phyloP scores from a whole-genome alignment of 1,140 invertebrate species.

The Drosophila repletoides region DNA sequence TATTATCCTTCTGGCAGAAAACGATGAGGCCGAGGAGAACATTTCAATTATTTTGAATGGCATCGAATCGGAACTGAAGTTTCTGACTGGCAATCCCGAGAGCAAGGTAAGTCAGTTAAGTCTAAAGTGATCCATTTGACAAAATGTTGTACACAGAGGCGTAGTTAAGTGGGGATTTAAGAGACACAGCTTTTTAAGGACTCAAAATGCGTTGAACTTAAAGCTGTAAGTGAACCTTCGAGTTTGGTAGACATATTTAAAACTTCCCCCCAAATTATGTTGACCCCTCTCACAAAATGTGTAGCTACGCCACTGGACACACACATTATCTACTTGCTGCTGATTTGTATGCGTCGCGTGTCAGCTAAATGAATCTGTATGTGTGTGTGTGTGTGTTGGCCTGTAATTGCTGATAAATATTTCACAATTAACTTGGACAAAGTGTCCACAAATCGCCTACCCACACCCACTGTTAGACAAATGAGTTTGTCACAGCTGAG shows the following conservation, averaged over 20 bases:
- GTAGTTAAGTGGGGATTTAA: no score
- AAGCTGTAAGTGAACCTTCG: no score
- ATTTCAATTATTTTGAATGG: slow-evolving; percentile 95
- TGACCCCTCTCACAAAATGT: no score
- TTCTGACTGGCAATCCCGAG: slow-evolving; percentile 84
- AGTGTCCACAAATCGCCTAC: neutral
- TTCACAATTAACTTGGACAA: slow-evolving; percentile 50
- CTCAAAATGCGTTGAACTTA: no score
- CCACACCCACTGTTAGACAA: slow-evolving; percentile 39
- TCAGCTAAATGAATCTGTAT: slow-evolving; percentile 10
- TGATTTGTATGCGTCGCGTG: slow-evolving; percentile 16
- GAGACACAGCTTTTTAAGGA: no score
- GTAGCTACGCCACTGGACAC: no score
- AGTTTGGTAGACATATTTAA: no score
- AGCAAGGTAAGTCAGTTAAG: slow-evolving; percentile 83
- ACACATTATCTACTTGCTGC: slow-evolving; percentile 1
- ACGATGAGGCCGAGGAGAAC: slow-evolving; percentile 88
- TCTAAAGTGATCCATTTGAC: slow-evolving; percentile 35
- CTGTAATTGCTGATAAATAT: slow-evolving; percentile 69
- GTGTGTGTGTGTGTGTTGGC: slow-evolving; percentile 12
- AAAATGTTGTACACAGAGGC: neutral
- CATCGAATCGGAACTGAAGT: slow-evolving; percentile 93
- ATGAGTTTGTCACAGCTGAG: slow-evolving; percentile 47
- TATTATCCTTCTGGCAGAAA: slow-evolving; percentile 83
- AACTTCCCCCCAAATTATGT: no score